Evolutionary conservation across 2,113 vertebrate species (phyloP), one percentile per base, ranked within the genome.

Genomic region (Agelaius tricolor): DNA sequence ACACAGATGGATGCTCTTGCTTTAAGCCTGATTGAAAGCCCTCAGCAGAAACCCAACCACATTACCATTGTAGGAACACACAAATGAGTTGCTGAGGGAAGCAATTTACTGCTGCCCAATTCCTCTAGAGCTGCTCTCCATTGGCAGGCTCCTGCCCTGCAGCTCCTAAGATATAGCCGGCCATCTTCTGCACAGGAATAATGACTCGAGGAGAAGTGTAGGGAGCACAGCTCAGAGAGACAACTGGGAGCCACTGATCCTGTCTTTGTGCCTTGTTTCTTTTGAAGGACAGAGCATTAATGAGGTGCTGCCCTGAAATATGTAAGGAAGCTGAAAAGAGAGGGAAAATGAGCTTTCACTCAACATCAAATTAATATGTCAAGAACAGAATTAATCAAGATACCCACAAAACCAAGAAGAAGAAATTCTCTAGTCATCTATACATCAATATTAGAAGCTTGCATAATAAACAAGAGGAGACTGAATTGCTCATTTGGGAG

Each of bases 71-170:
- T 10, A 88, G 73, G 73, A 93, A n/a, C 65, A 71, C 79, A 84
- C 83, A 92, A 94, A 95, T 86, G 76, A 96, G 88, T 81, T 97
- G 88, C 92, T 20, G 44, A 89, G 89, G 90, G 89, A 95, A 96
- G 82, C 72, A 92, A 90, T 95, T 95, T 95, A 74, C 89, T 81
- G 68, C 88, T 93, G 83, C 35, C 83, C 55, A 51, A 0, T 88
- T 94, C 51, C 88, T 90, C 68, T 46, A 37, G 43, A 66, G 59
- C 72, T 86, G 8, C 39, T 92, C 76, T 35, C 90, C 46, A 24
- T 81, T 93, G 91, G 51, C 88, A 71, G 89, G 19, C 47, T 93
- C 33, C 69, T 84, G 17, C 57, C 81, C 61, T 75, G 84, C 44
- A 57, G 80, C 81, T 94, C 59, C 72, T 71, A 35, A 84, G 62